Base-by-base conservation (phyloP, 1,140 invertebrate species). In the Tetraneura akinire region DNA sequence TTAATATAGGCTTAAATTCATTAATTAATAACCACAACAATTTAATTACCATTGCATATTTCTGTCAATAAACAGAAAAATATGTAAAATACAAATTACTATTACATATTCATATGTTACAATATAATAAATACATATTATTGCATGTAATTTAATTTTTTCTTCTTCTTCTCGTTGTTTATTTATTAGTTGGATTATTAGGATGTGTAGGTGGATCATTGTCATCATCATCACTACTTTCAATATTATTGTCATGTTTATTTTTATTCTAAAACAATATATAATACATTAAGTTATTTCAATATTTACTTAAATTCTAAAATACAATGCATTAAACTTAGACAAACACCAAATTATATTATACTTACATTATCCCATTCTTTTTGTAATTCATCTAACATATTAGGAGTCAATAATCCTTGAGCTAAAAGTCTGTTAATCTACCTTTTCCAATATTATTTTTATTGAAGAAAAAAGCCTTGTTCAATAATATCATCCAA, bases 401-500 rank as follows among this genome's bases (percentile, higher is more conserved):
- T 94, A 80, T 91, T 90, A n/a, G 92, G 92, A 2, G 94, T 95
- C 29, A 97, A 87, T 9, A 96, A 85, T 6, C 95, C 95, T 86
- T 95, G 89, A 5, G 91, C 89, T 45, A 94, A 84, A 53, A 94
- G 86, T 81, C 89, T 0, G 92, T 91, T 26, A 94, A 86, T 81
- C 88, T 87, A 26, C 90, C 89, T 82, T 86, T 85, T 4, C 85
- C 84, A 13, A 84, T 83, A 47, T 82, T 82, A 85, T 84, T 80
- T 78, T 81, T 80, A 29, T 62, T 81, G 47, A 73, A 45, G 6
- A n/a, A n/a, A n/a, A n/a, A n/a, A n/a, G 80, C 96, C 96, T 83
- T 91, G 87, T 84, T 97, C 92, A 84, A 98, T 98, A 37, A 96
- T 90, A 71, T 89, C 87, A 85, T 98, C 96, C 14, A 98, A 86